Evolutionary conservation across 2,888 invertebrate genomes (phyloP).

Genomic region (Chalcosyrphus nemorum): DNA sequence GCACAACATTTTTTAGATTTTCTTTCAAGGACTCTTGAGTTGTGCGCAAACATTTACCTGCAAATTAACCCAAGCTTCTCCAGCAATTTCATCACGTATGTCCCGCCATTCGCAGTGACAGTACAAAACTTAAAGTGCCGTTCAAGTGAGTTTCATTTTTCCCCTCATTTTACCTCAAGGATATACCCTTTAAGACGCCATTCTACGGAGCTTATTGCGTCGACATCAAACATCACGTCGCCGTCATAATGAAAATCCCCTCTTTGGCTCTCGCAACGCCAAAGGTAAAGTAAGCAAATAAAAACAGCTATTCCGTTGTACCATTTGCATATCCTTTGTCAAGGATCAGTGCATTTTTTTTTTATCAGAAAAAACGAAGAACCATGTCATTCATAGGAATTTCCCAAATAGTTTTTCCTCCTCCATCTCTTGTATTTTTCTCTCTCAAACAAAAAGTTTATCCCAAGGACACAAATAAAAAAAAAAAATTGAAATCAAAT

Average conservation of each 20-base stretch:
- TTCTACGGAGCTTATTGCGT: background rate
- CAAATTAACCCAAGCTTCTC: too few relatives aligned
- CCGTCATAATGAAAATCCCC: background rate
- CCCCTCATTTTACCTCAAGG: background rate
- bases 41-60: too few relatives aligned
- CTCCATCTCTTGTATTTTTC: background rate
- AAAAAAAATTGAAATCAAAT: conserved; percentile 6
- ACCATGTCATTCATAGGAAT: background rate
- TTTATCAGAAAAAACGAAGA: background rate
- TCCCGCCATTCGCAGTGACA: too few relatives aligned
- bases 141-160: too few relatives aligned
- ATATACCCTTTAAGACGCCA: background rate
- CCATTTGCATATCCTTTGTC: background rate
- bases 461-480: conserved; percentile 17
- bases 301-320: background rate
- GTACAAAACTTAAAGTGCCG: too few relatives aligned
- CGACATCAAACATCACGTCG: background rate
- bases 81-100: too few relatives aligned
- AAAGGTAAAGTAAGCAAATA: background rate
- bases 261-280: background rate
- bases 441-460: conserved; percentile 47
- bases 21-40: too few relatives aligned
- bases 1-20: too few relatives aligned
- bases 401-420: conserved; percentile 11
- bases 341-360: background rate